phyloP scores from a whole-genome alignment of 2,797 vertebrate species.

The Hylomyscus alleni region DNA sequence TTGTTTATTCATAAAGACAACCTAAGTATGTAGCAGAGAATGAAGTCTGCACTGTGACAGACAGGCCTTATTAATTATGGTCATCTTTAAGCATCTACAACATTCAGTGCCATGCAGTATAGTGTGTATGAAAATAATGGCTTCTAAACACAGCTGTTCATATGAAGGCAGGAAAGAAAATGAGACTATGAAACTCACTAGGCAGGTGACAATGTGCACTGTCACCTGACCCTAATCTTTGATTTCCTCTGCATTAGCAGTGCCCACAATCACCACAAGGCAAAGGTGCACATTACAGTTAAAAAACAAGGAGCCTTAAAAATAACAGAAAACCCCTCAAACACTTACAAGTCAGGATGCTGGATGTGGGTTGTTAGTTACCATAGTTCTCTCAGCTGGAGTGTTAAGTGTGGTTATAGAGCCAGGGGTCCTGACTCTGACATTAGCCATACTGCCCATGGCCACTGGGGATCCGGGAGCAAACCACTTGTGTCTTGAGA shows the following conservation, averaged over 20 bases:
- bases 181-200: not conserved
- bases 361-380: not conserved
- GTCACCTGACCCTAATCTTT: not conserved
- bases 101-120: not conserved
- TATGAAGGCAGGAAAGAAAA: not conserved
- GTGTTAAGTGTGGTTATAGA: not conserved
- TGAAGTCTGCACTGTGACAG: not conserved
- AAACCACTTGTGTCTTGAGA: not conserved
- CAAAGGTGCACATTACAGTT: accelerated
- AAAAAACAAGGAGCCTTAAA: not conserved
- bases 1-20: constrained; percentile 68
- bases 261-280: not conserved
- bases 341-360: not conserved
- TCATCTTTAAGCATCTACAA: not conserved
- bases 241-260: not conserved
- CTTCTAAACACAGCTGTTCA: not conserved
- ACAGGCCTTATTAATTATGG: not conserved
- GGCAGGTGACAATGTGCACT: not conserved
- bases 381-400: not conserved
- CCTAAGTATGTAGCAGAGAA: not conserved
- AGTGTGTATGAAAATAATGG: not conserved
- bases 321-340: not conserved
- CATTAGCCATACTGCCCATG: not conserved
- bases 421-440: not conserved
- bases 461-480: not conserved